Evolutionary conservation across 2,113 vertebrate species (phyloP).

Genomic region (Cinclus cinclus): DNA sequence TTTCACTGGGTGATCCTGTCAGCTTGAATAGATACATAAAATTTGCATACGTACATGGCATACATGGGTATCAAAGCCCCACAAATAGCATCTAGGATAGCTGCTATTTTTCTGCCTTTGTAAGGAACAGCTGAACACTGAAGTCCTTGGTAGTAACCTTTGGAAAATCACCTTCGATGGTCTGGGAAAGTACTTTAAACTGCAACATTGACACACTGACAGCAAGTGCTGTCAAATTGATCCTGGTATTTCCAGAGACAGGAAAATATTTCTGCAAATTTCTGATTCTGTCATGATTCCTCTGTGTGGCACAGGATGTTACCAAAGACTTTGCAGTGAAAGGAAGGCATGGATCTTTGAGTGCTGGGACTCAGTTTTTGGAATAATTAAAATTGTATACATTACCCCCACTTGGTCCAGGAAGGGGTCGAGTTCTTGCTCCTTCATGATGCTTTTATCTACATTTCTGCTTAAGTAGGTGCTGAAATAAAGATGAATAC

Average conservation of each 20-base stretch:
- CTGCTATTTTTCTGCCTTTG: neutral
- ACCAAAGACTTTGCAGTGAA: neutral
- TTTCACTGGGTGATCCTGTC: neutral
- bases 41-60: neutral
- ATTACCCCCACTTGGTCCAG: neutral
- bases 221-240: neutral
- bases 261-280: neutral
- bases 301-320: neutral
- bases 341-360: neutral
- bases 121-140: neutral
- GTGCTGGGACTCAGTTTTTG: neutral
- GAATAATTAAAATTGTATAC: neutral
- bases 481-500: slow-evolving; percentile 51
- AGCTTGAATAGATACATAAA: neutral
- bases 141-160: neutral
- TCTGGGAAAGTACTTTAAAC: neutral
- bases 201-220: neutral
- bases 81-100: neutral
- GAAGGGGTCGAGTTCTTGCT: slow-evolving; percentile 8
- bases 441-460: slow-evolving; percentile 21
- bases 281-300: neutral
- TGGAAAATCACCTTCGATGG: neutral
- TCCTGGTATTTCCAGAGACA: neutral
- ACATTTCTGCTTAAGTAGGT: slow-evolving; percentile 20
- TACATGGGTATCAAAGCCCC: neutral